Evolutionary conservation across 2,797 vertebrate species (phyloP).

Genomic region (Mareca penelope): DNA sequence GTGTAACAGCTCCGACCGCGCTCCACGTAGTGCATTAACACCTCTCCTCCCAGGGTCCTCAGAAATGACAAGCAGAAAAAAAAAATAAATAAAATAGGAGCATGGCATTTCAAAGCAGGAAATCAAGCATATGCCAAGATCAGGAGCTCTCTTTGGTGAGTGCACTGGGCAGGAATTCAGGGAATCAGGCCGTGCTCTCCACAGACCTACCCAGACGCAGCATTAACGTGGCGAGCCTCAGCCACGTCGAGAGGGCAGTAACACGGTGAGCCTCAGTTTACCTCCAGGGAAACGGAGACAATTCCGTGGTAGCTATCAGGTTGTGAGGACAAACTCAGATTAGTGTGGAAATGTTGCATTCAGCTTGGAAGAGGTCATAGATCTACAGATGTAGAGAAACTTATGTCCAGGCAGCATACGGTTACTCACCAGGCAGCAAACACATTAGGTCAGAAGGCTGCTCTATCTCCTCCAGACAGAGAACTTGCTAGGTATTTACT

Average conservation of each 20-base stretch:
- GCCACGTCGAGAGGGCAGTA: fast-evolving
- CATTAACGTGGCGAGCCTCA: fast-evolving
- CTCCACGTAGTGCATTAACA: neutral
- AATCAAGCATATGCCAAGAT: neutral
- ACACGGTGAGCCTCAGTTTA: neutral
- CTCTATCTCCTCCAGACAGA: neutral
- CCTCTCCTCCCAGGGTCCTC: neutral
- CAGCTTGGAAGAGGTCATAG: neutral
- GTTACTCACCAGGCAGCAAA: neutral
- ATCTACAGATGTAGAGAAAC: neutral
- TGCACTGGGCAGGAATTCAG: neutral
- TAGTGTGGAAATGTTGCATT: fast-evolving
- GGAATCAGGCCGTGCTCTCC: neutral
- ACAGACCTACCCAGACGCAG: fast-evolving
- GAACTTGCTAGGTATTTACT: neutral
- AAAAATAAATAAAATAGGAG: neutral
- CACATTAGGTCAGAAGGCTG: neutral
- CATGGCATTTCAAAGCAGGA: neutral
- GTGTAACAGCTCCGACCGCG: neutral
- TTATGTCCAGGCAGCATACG: neutral
- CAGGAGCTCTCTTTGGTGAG: neutral
- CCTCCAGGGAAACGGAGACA: neutral
- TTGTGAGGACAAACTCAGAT: neutral
- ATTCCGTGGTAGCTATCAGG: neutral
- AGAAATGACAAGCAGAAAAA: neutral